A percentile compares a stretch with the other conserved stretches of the same genome.
Evolutionary conservation across 1,140 invertebrate species (phyloP).

Genomic region (Calliopsis andreniformis): DNA sequence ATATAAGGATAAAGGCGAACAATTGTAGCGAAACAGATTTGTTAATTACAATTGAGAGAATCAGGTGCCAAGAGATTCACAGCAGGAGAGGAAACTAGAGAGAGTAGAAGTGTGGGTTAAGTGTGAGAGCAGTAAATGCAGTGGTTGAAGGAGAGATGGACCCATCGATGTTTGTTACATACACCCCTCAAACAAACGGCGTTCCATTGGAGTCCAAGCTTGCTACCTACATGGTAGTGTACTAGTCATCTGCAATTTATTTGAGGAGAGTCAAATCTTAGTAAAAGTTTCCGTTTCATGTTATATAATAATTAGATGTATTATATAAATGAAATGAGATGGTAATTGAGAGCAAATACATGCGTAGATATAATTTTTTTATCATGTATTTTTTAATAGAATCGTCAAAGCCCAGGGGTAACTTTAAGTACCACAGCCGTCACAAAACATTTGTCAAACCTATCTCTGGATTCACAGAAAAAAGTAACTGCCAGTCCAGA

Average conservation of each 20-base stretch:
- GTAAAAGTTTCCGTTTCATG: slow-evolving; percentile 8
- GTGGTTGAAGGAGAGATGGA: slow-evolving; percentile 77
- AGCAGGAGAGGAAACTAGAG: slow-evolving; percentile 51
- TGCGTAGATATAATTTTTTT: neutral
- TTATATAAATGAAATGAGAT: neutral
- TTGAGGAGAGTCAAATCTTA: slow-evolving; percentile 10
- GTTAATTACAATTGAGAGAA: slow-evolving; percentile 1
- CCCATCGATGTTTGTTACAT: slow-evolving; percentile 79
- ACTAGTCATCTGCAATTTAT: slow-evolving; percentile 23
- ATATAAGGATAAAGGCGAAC: slow-evolving; percentile 1
- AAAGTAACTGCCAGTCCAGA: slow-evolving; percentile 80
- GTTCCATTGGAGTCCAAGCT: slow-evolving; percentile 92
- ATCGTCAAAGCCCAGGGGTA: slow-evolving; percentile 82
- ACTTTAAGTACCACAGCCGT: slow-evolving; percentile 79
- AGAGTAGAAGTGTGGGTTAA: slow-evolving; percentile 58
- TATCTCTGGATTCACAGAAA: slow-evolving; percentile 82
- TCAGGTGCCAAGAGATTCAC: slow-evolving; percentile 36
- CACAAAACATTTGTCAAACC: slow-evolving; percentile 83
- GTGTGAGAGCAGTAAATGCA: slow-evolving; percentile 75
- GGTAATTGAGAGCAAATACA: neutral
- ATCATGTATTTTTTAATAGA: slow-evolving; percentile 74
- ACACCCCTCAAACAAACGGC: slow-evolving; percentile 84
- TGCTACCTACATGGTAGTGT: slow-evolving; percentile 89
- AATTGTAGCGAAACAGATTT: slow-evolving; percentile 6
- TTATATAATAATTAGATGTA: slow-evolving; percentile 19